Conservation (phyloP, 2,888 invertebrate genomes). For the Ornithoptera alexandrae region DNA sequence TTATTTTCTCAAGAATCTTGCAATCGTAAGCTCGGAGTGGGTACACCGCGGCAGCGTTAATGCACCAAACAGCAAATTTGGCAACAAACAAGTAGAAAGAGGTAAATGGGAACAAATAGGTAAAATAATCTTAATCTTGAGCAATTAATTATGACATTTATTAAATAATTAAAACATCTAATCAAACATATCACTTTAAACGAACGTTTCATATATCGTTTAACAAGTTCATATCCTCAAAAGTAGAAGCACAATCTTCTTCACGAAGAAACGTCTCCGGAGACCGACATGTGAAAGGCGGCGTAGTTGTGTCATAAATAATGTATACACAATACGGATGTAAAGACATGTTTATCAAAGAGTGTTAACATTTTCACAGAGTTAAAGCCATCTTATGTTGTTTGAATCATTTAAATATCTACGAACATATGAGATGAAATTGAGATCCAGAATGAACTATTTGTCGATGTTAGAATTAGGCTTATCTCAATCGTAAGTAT, state of each 20-base stretch:
- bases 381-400: not conserved
- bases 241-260: not conserved
- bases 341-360: not conserved
- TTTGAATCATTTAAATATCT: too few species aligned
- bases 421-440: too few species aligned
- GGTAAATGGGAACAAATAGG: not conserved
- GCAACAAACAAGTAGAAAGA: too few species aligned
- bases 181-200: not conserved
- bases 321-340: not conserved
- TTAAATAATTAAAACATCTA: not conserved
- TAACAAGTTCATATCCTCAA: not conserved
- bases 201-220: not conserved
- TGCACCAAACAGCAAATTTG: too few species aligned
- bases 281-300: not conserved
- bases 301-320: not conserved
- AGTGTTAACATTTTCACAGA: not conserved
- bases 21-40: too few species aligned
- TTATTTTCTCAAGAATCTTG: too few species aligned
- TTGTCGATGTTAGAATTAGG: not conserved
- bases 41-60: too few species aligned
- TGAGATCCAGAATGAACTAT: too few species aligned
- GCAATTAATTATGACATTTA: too few species aligned
- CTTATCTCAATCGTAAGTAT: not conserved
- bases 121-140: not conserved
- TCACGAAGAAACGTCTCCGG: slow-evolving; percentile 1